A percentile compares a stretch with the other conserved stretches of the same genome.
Conservation (phyloP, 2,888 invertebrate species). For the Allacma fusca region DNA sequence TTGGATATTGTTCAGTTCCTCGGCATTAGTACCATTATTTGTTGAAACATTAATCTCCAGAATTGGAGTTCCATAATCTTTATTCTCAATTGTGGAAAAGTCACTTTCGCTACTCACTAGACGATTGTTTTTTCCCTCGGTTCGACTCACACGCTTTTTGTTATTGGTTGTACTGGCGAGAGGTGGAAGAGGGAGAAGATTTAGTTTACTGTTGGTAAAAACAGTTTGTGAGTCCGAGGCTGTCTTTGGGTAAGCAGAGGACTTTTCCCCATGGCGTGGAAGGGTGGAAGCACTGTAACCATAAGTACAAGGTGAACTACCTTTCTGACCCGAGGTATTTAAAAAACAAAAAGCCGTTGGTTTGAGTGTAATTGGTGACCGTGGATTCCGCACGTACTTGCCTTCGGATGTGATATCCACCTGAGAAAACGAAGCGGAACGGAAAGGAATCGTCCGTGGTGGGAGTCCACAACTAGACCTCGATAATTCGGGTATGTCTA, state of each 20-base stretch:
- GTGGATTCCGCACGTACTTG: slow-evolving; percentile 66
- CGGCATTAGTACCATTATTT: not conserved
- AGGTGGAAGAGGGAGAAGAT: slow-evolving; percentile 24
- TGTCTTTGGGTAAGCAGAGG: slow-evolving; percentile 11
- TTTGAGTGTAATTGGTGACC: slow-evolving; percentile 60
- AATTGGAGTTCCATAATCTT: not conserved
- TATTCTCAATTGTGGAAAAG: slow-evolving; percentile 7
- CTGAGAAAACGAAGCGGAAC: slow-evolving; percentile 88
- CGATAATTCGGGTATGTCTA: slow-evolving; percentile 38
- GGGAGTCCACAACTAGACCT: slow-evolving; percentile 36
- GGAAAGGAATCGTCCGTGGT: slow-evolving; percentile 69
- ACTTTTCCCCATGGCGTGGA: slow-evolving; percentile 33
- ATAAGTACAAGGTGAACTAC: slow-evolving; percentile 14
- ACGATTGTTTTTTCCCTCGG: not conserved
- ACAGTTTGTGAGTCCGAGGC: not conserved
- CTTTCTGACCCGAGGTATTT: slow-evolving; percentile 37
- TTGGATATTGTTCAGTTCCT: not conserved
- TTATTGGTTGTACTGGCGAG: not conserved
- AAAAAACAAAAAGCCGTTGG: slow-evolving; percentile 61
- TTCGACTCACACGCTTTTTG: not conserved
- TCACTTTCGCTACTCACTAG: slow-evolving; percentile 27
- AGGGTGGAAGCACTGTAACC: slow-evolving; percentile 23
- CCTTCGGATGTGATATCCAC: slow-evolving; percentile 77
- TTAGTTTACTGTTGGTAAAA: not conserved
- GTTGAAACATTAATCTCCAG: not conserved